These are phyloP conservation scores for Branchellion lobata DNA, from an alignment of 2,888 invertebrate genomes.

Conservation along the genomic window DNA sequence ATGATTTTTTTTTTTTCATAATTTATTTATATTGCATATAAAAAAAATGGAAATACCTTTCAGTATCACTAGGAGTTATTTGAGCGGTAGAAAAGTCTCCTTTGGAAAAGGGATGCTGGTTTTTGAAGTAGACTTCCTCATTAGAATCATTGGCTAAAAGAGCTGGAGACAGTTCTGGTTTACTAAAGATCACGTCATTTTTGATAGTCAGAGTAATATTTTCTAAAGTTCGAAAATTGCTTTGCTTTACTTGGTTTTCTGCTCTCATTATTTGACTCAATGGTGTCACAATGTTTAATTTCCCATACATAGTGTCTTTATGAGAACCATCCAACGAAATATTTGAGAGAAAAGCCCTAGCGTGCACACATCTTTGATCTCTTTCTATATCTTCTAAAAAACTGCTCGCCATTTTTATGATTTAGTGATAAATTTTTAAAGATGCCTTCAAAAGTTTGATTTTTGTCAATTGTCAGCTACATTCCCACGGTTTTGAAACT, in stretches of 20 bases:
- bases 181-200: background rate
- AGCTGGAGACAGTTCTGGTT: background rate
- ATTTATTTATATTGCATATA: too few relatives aligned
- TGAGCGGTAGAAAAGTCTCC: too few relatives aligned
- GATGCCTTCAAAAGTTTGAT: too few relatives aligned
- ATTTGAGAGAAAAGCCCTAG: constrained; percentile 52
- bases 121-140: too few relatives aligned
- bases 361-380: constrained; percentile 49
- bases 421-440: too few relatives aligned
- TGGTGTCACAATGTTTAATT: constrained; percentile 30
- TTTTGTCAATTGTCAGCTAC: too few relatives aligned
- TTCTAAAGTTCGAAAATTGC: background rate
- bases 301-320: constrained; percentile 50
- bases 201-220: background rate
- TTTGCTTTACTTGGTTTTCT: background rate
- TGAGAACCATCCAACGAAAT: constrained; percentile 52
- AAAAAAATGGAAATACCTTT: too few relatives aligned
- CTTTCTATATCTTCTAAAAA: constrained; percentile 7
- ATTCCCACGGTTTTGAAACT: too few relatives aligned
- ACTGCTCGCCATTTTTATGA: constrained; percentile 31
- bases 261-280: background rate
- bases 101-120: too few relatives aligned
- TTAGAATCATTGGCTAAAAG: too few relatives aligned
- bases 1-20: too few relatives aligned
- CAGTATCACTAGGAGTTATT: too few relatives aligned